Evolutionary conservation across 2,113 vertebrate species (phyloP).

Genomic region (Spheniscus mendiculus): DNA sequence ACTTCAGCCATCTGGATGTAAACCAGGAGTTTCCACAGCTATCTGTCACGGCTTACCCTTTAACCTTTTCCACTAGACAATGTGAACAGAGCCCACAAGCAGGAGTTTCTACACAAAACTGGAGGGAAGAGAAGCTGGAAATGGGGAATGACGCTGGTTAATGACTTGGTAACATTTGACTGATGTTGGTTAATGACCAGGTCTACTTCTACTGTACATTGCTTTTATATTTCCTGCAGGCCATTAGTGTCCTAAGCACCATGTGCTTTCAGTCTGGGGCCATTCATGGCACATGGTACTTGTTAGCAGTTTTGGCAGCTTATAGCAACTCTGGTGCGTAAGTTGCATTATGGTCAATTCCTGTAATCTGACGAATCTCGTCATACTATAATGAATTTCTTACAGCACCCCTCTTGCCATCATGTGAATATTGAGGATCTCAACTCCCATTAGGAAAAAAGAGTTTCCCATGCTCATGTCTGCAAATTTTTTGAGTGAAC

Average conservation of each 20-base stretch:
- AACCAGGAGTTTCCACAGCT: background rate
- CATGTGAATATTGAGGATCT: background rate
- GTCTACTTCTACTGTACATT: background rate
- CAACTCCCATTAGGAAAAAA: background rate
- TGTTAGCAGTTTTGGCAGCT: background rate
- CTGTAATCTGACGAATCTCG: background rate
- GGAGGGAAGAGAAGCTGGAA: background rate
- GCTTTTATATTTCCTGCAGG: background rate
- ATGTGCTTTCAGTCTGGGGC: background rate
- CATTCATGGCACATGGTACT: background rate
- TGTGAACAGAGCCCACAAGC: background rate
- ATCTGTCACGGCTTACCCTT: background rate
- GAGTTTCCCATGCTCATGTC: accelerated
- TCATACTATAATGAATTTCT: background rate
- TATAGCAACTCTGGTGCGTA: accelerated
- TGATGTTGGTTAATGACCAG: background rate
- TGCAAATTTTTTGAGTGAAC: background rate
- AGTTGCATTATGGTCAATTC: background rate
- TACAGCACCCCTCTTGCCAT: background rate
- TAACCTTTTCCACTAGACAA: background rate
- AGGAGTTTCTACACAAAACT: background rate
- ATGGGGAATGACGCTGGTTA: background rate
- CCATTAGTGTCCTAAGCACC: background rate
- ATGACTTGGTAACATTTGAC: background rate
- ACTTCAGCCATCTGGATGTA: background rate